phyloP scores from a whole-genome alignment of 2,888 invertebrate species.

The Mellilla xanthometata region DNA sequence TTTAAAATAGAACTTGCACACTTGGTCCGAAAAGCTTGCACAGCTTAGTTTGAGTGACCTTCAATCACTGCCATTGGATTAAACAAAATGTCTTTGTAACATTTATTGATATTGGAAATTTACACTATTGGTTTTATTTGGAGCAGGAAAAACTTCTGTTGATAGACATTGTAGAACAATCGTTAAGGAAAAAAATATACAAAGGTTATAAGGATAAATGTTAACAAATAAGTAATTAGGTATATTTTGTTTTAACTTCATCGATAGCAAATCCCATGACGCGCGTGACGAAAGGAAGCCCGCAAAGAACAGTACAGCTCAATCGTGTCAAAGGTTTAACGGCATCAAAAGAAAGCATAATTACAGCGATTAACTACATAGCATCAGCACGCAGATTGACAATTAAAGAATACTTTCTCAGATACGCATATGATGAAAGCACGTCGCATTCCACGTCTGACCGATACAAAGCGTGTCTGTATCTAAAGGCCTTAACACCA shows the following conservation, averaged over 20 bases:
- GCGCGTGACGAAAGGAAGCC: constrained; percentile 14
- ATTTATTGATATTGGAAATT: too few relatives aligned
- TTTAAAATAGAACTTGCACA: too few relatives aligned
- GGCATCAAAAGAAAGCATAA: constrained; percentile 30
- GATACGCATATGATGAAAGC: constrained; percentile 41
- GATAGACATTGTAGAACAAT: too few relatives aligned
- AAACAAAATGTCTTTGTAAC: too few relatives aligned
- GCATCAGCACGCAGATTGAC: constrained; percentile 28
- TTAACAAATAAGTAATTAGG: too few relatives aligned
- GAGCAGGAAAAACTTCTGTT: too few relatives aligned
- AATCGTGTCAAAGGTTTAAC: constrained; percentile 28
- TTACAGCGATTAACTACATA: constrained; percentile 29
- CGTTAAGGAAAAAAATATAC: too few relatives aligned
- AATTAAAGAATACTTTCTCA: constrained; percentile 38
- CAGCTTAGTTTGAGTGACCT: constrained; percentile 31
- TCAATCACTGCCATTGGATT: constrained; percentile 21
- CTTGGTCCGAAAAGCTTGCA: too few relatives aligned
- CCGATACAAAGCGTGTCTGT: constrained; percentile 40
- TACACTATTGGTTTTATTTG: too few relatives aligned
- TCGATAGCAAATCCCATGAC: constrained; percentile 8
- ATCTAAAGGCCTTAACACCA: constrained; percentile 41
- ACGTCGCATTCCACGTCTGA: constrained; percentile 35
- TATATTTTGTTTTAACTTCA: not conserved
- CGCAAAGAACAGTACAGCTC: constrained; percentile 11
- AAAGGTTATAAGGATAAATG: too few relatives aligned